Evolutionary conservation across 2,888 invertebrate species (phyloP).

Genomic region (Drosophila yooni): DNA sequence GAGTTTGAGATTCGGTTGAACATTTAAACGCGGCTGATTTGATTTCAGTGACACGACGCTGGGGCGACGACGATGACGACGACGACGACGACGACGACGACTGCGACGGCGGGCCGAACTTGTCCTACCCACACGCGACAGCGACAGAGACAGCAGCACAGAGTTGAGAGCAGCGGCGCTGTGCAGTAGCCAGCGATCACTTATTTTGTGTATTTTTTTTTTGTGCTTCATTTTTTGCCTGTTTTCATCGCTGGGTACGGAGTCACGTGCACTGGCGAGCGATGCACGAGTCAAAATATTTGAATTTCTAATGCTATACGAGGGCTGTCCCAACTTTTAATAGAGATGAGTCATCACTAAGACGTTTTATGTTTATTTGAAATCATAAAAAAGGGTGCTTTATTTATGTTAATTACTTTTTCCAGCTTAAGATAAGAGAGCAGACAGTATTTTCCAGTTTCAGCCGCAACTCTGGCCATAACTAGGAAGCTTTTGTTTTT

Average conservation of each 20-base stretch:
- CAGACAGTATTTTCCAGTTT: background rate
- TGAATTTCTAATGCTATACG: conserved; percentile 78
- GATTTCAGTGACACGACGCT: conserved; percentile 79
- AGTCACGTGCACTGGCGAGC: conserved; percentile 54
- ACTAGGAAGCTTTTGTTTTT: background rate
- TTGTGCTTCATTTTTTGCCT: conserved; percentile 17
- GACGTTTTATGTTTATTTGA: conserved; percentile 19
- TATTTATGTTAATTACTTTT: conserved; percentile 4
- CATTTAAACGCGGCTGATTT: conserved; percentile 79
- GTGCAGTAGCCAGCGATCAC: conserved; percentile 73
- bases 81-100: conserved; percentile 24
- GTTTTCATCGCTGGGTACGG: conserved; percentile 68
- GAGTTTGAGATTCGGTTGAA: conserved; percentile 72
- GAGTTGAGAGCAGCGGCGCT: conserved; percentile 32
- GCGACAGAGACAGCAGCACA: conserved; percentile 12
- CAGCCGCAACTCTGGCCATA: background rate
- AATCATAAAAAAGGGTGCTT: conserved; percentile 19
- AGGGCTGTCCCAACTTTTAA: conserved; percentile 60
- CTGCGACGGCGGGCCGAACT: conserved; percentile 37
- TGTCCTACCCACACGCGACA: conserved; percentile 58
- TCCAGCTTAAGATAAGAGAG: background rate
- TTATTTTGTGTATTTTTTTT: conserved; percentile 22
- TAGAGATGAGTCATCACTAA: conserved; percentile 57
- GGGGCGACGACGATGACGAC: conserved; percentile 57
- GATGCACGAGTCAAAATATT: conserved; percentile 79